Conservation (phyloP, 2,113 vertebrate genomes). For the Platysteira castanea region DNA sequence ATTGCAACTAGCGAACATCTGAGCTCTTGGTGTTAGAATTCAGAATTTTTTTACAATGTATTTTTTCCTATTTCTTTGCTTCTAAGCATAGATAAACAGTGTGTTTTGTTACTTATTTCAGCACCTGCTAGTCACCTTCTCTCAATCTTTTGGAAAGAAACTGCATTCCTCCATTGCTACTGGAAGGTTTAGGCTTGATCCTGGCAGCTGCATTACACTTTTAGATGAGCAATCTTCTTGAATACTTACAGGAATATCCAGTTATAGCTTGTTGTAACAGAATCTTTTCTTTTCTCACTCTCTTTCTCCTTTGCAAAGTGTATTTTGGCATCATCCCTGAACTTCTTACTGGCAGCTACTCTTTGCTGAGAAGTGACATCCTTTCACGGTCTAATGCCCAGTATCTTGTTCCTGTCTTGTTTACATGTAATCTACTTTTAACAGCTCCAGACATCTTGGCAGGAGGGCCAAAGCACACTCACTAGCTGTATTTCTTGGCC, state of each 20-base stretch:
- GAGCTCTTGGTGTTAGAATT: not conserved
- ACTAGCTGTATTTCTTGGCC: not conserved
- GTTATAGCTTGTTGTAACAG: not conserved
- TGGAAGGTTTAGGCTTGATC: not conserved
- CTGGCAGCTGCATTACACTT: not conserved
- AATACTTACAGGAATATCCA: not conserved
- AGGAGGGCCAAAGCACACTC: not conserved
- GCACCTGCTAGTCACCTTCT: not conserved
- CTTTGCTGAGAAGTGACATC: constrained; percentile 33
- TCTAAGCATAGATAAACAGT: not conserved
- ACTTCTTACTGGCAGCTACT: not conserved
- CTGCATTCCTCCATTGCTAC: not conserved
- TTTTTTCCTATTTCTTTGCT: not conserved
- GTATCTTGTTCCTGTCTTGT: constrained; percentile 40
- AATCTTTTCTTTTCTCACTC: not conserved
- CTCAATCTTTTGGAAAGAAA: not conserved
- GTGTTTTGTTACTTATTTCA: not conserved
- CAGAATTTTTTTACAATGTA: not conserved
- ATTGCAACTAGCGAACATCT: not conserved
- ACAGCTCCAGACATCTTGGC: constrained; percentile 17
- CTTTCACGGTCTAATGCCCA: not conserved
- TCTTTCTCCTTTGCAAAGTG: not conserved
- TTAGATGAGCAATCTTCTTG: not conserved
- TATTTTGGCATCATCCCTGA: not conserved
- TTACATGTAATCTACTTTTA: constrained; percentile 12